Evolutionary conservation across 2,113 vertebrate species (phyloP).

Genomic region (Nestor notabilis): DNA sequence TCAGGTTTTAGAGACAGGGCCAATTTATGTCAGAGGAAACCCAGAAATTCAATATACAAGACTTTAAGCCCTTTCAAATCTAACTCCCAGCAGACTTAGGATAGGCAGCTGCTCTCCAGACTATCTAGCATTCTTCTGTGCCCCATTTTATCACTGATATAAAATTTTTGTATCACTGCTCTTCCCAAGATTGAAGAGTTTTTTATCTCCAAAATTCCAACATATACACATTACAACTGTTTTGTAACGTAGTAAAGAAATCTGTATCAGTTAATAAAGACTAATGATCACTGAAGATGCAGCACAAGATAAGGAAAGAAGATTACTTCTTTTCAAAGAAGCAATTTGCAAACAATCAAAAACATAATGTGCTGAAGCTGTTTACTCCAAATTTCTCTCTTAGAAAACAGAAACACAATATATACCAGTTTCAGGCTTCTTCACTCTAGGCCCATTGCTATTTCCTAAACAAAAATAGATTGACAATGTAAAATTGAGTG

Average conservation of each 20-base stretch:
- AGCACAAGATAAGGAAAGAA: background rate
- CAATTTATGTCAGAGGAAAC: background rate
- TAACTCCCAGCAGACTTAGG: background rate
- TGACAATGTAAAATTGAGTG: background rate
- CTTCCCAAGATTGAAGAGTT: background rate
- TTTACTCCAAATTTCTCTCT: background rate
- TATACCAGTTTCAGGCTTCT: background rate
- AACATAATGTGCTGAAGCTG: background rate
- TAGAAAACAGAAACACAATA: background rate
- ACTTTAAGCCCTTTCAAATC: background rate
- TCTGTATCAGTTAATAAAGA: background rate
- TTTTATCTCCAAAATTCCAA: background rate
- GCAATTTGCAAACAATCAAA: background rate
- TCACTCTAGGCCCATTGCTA: background rate
- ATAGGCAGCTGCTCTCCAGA: background rate
- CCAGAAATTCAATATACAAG: background rate
- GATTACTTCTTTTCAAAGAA: background rate
- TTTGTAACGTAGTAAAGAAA: background rate
- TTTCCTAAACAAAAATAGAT: background rate
- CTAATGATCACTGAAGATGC: background rate
- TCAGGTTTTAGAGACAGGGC: background rate
- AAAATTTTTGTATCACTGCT: background rate
- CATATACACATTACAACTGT: background rate
- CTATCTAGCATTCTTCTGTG: background rate
- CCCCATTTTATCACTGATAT: background rate